Conservation (phyloP, 2,113 vertebrate genomes). For the Rhipidura dahli region DNA sequence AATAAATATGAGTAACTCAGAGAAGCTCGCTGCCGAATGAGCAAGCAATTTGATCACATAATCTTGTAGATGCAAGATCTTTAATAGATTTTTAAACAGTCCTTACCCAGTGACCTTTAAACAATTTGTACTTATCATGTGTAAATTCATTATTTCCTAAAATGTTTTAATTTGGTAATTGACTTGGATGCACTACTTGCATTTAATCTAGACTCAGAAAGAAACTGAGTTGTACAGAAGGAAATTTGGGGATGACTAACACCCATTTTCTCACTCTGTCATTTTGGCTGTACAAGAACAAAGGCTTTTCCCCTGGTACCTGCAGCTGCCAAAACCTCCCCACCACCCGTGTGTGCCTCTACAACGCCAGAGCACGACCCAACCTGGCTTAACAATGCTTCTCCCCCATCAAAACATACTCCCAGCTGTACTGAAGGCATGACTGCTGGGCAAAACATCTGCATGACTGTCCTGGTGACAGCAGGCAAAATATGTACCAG, state of each 20-base stretch:
- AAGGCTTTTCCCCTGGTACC: neutral
- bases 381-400: neutral
- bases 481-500: neutral
- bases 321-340: neutral
- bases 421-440: neutral
- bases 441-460: neutral
- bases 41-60: neutral
- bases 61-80: neutral
- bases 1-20: neutral
- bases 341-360: neutral
- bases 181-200: neutral
- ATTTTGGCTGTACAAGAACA: neutral
- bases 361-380: neutral
- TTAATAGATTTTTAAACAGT: slow-evolving; percentile 8
- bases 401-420: neutral
- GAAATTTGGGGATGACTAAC: rapidly evolving
- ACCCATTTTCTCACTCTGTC: rapidly evolving
- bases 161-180: slow-evolving; percentile 37
- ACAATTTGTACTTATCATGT: neutral
- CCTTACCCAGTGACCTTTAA: neutral
- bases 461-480: neutral
- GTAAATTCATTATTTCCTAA: slow-evolving; percentile 45
- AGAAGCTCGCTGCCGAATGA: neutral
- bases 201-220: neutral
- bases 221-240: neutral